Evolutionary conservation across 1,140 invertebrate species (phyloP), one percentile per base, ranked within the genome.

Genomic region (Hyposmocoma kahamanoa): DNA sequence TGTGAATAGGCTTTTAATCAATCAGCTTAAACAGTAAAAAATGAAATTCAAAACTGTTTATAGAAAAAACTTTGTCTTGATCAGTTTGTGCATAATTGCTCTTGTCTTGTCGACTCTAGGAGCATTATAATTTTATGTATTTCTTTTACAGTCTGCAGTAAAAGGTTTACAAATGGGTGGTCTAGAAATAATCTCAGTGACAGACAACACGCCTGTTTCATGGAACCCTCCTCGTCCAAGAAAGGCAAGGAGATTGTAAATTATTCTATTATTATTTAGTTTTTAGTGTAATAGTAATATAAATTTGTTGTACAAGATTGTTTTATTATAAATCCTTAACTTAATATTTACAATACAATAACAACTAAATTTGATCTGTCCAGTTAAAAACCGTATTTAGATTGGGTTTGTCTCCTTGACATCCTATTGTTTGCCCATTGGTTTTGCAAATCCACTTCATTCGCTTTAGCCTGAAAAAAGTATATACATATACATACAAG

Each of bases 111-210:
- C n/a, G n/a, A n/a, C n/a, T n/a, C n/a, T n/a, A n/a, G n/a, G n/a
- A n/a, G n/a, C n/a, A n/a, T n/a, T n/a, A n/a, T n/a, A n/a, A n/a
- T n/a, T n/a, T n/a, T n/a, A n/a, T n/a, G 46, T 59, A 28, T 68
- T 51, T 66, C 67, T 61, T 62, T 89, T 90, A 47, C 81, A 96
- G 94, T 91, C 95, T 48, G 91, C 95, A n/a, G 91, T 98, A 24
- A 98, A 98, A 89, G 97, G 97, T 3, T 73, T 99, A 11, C 91
- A 96, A 81, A 94, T 97, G 91, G 91, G 92, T 44, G 97, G 97
- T 5, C 60, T 98, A 13, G 90, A 96, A 51, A 92, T 98, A 50
- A 88, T 97, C 15, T 98, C 96, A 10, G 90, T 99, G 15, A 97
- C 97, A 4, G 97, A 99, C 78, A 90, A 86, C 52, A 98, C 97